These are phyloP conservation scores for Catalaphyllia jardinei DNA, from an alignment of 64 coral and sea anemone genomes.

Conservation along the genomic window DNA sequence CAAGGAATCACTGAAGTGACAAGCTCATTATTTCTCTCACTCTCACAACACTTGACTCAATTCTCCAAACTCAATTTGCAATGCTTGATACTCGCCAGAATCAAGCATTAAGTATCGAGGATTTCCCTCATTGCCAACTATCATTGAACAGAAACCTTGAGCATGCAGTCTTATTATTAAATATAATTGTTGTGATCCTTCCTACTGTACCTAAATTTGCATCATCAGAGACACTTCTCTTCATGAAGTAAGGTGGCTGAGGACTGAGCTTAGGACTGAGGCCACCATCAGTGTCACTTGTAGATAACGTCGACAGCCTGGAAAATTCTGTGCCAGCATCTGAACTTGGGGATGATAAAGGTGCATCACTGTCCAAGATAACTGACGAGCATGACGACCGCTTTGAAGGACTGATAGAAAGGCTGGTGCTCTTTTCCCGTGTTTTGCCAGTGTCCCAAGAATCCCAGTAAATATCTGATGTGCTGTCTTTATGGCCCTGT, in stretches of 20 bases:
- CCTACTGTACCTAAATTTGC: constrained; percentile 76
- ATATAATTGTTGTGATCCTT: too few species aligned
- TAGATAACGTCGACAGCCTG: constrained; percentile 53
- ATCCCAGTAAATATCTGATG: constrained; percentile 89
- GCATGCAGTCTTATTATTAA: background rate
- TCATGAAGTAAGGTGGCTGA: constrained; percentile 47
- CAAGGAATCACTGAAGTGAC: too few species aligned
- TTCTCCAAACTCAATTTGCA: too few species aligned
- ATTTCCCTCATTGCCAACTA: background rate
- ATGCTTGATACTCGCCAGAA: too few species aligned
- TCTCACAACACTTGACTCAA: too few species aligned
- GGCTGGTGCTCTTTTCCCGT: constrained; percentile 27
- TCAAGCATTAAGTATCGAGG: background rate
- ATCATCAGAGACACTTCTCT: constrained; percentile 93
- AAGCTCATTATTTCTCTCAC: too few species aligned
- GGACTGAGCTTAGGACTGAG: constrained; percentile 54
- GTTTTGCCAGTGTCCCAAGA: constrained; percentile 54
- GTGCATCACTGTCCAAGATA: constrained; percentile 76
- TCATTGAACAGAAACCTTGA: background rate
- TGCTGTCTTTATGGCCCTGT: constrained; percentile 95
- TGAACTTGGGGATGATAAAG: constrained; percentile 69
- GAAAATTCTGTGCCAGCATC: constrained; percentile 72
- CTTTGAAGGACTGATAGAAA: constrained; percentile 42
- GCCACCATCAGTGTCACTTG: constrained; percentile 63
- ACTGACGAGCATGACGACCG: constrained; percentile 78